phyloP scores from a whole-genome alignment of 2,113 vertebrate species.

The Bungarus multicinctus region DNA sequence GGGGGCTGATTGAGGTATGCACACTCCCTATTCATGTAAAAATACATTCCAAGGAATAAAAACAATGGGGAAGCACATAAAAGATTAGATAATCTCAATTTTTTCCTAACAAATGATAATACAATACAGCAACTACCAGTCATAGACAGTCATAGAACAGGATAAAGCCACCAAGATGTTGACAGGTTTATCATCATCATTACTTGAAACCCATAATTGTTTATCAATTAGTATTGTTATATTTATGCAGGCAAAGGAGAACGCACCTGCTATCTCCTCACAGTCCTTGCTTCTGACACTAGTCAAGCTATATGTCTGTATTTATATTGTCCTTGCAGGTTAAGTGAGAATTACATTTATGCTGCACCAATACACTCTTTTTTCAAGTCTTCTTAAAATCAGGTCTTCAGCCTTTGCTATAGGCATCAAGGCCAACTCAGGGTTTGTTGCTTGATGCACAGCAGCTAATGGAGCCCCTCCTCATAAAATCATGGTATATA shows the following conservation, averaged over 20 bases:
- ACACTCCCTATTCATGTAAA: neutral
- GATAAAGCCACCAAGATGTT: constrained; percentile 59
- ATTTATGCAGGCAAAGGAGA: neutral
- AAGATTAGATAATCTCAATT: neutral
- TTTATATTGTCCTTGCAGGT: neutral
- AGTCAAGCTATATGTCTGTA: neutral
- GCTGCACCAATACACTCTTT: neutral
- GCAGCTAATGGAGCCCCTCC: neutral
- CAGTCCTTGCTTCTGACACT: neutral
- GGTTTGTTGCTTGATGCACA: neutral
- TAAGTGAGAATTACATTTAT: neutral
- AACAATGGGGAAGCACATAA: constrained; percentile 23
- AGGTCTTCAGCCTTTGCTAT: neutral
- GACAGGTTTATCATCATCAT: neutral
- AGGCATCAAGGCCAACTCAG: neutral
- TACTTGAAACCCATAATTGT: neutral
- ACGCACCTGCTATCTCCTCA: neutral
- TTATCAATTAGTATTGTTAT: neutral
- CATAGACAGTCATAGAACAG: constrained; percentile 58
- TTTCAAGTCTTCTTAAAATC: neutral
- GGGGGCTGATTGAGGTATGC: neutral
- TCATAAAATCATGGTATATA: neutral
- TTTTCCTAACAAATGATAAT: constrained; percentile 32
- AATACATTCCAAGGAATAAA: constrained; percentile 33
- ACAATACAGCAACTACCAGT: constrained; percentile 36